Base-by-base conservation (phyloP, 1,140 invertebrate genomes). In the Cherax quadricarinatus region DNA sequence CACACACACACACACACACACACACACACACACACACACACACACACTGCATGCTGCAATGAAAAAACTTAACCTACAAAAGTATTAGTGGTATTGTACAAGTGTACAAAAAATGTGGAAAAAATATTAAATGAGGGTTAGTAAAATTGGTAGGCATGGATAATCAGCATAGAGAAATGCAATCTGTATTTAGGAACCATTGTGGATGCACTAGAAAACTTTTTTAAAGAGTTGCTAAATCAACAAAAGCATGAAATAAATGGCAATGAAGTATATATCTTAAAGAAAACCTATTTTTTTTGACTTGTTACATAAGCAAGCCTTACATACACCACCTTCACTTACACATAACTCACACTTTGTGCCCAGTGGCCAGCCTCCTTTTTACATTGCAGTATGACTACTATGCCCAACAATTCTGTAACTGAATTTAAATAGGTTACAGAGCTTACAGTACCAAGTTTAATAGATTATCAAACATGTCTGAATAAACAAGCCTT, bases 151-250 rank as follows among this genome's bases (percentile, higher is more conserved):
- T 49, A 75, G n/a, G n/a, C 70, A 75, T 75, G 70, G 70, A n/a
- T n/a, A 75, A 30, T 75, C 70, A 85, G 62, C 70, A 62, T 48
- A 66, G 30, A 66, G 62, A 85, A 66, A 85, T 70, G 60, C 53
- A 85, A 48, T 85, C 62, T 85, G 70, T 85, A 85, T 85, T 85
- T 85, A 85, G 83, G 83, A 85, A 85, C 83, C 83, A 70, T 30
- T 85, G 83, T 85, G 60, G 83, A 85, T 85, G 70, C 70, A 30
- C 60, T 70, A 24, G 70, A 62, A 70, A 70, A 18, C 70, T 70
- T 85, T 48, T 12, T 85, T 21, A 84, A 84, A n/a, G 82, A 84
- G 24, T 84, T 48, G 21, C 70, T 66, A 85, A 66, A 70, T 85
- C 83, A 85, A 62, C 41, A 66, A 24, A 75, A 85, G 83, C 83